Percentiles rank a stretch among this genome's conserved stretches.
These are phyloP conservation scores for Sebastes flavidus DNA, from an alignment of 2,797 vertebrate genomes.

Conservation along the genomic window DNA sequence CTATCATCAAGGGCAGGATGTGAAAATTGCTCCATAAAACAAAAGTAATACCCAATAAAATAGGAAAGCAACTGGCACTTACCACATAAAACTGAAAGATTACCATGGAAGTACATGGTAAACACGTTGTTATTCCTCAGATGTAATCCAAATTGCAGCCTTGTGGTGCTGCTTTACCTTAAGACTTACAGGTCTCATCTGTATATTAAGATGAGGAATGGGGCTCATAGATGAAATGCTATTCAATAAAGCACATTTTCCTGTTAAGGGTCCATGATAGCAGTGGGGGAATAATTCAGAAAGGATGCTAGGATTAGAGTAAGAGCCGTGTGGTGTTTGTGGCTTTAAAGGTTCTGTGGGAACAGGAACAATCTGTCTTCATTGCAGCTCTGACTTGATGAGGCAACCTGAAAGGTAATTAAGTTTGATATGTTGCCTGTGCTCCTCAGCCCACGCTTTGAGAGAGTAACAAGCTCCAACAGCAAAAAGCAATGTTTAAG, in stretches of 20 bases:
- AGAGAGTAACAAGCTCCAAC: conserved; percentile 79
- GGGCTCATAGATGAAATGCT: conserved; percentile 63
- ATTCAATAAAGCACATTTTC: conserved; percentile 70
- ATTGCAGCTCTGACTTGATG: conserved; percentile 81
- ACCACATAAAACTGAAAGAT: conserved; percentile 82
- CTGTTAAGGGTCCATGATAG: conserved; percentile 64
- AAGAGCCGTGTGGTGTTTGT: conserved; percentile 67
- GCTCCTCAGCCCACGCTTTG: conserved; percentile 71
- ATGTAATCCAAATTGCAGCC: conserved; percentile 75
- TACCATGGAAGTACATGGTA: conserved; percentile 75
- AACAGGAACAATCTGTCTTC: conserved; percentile 79
- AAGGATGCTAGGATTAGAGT: conserved; percentile 65
- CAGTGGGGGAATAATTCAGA: conserved; percentile 59
- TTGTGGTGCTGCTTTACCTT: conserved; percentile 68
- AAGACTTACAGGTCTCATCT: conserved; percentile 66
- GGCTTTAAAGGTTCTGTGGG: conserved; percentile 71
- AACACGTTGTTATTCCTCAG: conserved; percentile 80
- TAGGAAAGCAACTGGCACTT: conserved; percentile 78
- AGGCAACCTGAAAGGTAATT: conserved; percentile 85
- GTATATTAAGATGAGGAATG: conserved; percentile 75
- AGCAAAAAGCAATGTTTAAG: conserved; percentile 77
- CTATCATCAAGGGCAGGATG: conserved; percentile 78
- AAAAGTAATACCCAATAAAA: conserved; percentile 87
- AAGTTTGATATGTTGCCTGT: conserved; percentile 83
- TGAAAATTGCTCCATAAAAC: conserved; percentile 86